Evolutionary conservation across 2,888 invertebrate genomes (phyloP), one percentile per base, ranked within the genome.

Genomic region (Macaria liturata): DNA sequence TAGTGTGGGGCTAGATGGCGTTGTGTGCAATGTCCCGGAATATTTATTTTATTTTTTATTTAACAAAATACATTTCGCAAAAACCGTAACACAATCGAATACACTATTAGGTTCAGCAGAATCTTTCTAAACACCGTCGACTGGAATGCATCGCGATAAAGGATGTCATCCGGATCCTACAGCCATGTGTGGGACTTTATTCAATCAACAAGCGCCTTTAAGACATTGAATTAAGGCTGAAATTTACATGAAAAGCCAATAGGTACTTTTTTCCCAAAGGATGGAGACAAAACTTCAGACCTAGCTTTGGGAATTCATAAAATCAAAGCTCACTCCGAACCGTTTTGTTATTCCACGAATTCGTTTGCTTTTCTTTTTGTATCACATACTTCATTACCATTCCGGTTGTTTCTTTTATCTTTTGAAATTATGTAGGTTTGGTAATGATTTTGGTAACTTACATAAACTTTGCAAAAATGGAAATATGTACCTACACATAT

Each of bases 261-360:
- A n/a, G n/a, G n/a, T n/a, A 56, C 68, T 75, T 81, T 82, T 84
- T 87, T 84, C 80, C 70, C 67, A 72, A 77, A 78, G 73, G 71
- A 72, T 75, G 78, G 75, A 82, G 80, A 83, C 83, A 80, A 86
- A 86, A 85, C 76, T 84, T 84, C 81, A 84, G 83, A 84, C 86
- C 89, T 90, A 90, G 88, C 86, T 86, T 86, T 85, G 80, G 82
- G 88, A 88, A 89, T 91, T 88, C 86, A 89, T 89, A 89, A 88
- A 84, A 86, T 84, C 84, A 83, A 84, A 86, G 78, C 75, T 54
- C 59, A 60, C 58, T 71, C 72, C 75, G 74, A 76, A 80, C 71
- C 78, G 77, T 81, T 83, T 80, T 77, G 78, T 83, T 80, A 78
- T 86, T 88, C 86, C 72, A 66, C 72, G 86, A 85, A 86, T 74